These are phyloP conservation scores for Aulostomus chinensis DNA, from an alignment of 2,797 vertebrate genomes.

Conservation along the genomic window DNA sequence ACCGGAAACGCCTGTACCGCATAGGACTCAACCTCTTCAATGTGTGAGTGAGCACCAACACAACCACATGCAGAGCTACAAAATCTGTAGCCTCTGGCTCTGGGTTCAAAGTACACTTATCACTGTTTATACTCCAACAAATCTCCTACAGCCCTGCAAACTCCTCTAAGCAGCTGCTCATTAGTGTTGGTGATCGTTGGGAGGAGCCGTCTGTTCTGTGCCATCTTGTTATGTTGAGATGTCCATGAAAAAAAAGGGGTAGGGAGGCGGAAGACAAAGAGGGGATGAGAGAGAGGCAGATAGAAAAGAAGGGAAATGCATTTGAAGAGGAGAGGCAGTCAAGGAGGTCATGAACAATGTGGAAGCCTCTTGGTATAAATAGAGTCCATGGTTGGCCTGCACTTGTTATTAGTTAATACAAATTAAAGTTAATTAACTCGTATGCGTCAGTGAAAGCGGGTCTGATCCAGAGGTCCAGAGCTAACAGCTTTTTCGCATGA, in stretches of 20 bases:
- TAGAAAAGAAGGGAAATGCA: slow-evolving; percentile 27
- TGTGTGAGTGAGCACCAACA: slow-evolving; percentile 84
- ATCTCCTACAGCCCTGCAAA: slow-evolving; percentile 33
- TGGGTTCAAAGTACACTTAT: slow-evolving; percentile 44
- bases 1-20: slow-evolving; percentile 96
- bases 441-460: slow-evolving; percentile 56
- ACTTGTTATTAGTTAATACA: slow-evolving; percentile 61
- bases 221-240: slow-evolving; percentile 38
- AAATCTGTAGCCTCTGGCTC: slow-evolving; percentile 28
- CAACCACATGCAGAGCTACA: background rate
- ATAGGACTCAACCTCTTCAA: slow-evolving; percentile 99
- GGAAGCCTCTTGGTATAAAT: slow-evolving; percentile 48
- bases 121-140: slow-evolving; percentile 43
- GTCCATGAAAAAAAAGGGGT: slow-evolving; percentile 14
- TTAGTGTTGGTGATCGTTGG: slow-evolving; percentile 51
- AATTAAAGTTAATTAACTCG: slow-evolving; percentile 66
- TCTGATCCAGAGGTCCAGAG: slow-evolving; percentile 47
- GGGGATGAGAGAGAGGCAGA: background rate
- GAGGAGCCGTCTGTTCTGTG: slow-evolving; percentile 41
- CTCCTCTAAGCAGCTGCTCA: slow-evolving; percentile 46
- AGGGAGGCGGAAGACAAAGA: background rate
- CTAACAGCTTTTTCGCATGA: slow-evolving; percentile 55
- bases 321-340: slow-evolving; percentile 32
- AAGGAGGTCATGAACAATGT: slow-evolving; percentile 50
- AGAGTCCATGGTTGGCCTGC: slow-evolving; percentile 49